Percentiles rank a stretch among this genome's conserved stretches.
phyloP scores from a whole-genome alignment of 2,797 vertebrate genomes.

The Pempheris klunzingeri region DNA sequence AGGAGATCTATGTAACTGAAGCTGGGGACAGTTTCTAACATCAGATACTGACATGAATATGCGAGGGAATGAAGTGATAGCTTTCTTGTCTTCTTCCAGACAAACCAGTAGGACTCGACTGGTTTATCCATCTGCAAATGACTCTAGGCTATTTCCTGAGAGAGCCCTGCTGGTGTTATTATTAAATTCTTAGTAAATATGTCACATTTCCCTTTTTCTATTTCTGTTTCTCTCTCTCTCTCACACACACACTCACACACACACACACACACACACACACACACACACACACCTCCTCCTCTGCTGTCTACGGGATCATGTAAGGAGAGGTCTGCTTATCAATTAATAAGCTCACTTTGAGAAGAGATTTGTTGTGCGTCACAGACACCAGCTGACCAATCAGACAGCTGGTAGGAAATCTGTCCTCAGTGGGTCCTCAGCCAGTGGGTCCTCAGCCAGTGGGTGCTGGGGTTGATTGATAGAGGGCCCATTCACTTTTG shows the following conservation, averaged over 20 bases:
- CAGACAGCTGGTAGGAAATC: conserved; percentile 43
- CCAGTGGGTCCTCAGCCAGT: conserved; percentile 18
- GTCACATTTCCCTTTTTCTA: conserved; percentile 9
- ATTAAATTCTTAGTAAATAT: not conserved
- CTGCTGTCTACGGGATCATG: conserved; percentile 25
- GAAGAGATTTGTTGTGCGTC: conserved; percentile 69
- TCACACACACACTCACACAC: not conserved
- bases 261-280: not conserved
- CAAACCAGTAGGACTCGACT: not conserved
- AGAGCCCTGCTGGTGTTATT: not conserved
- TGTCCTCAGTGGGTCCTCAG: conserved; percentile 13
- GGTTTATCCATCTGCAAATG: not conserved
- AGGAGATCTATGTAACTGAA: conserved; percentile 24
- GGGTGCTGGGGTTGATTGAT: conserved; percentile 20
- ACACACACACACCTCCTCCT: not conserved
- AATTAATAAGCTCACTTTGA: conserved; percentile 65
- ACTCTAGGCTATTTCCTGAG: not conserved
- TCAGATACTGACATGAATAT: conserved; percentile 35
- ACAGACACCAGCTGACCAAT: conserved; percentile 58
- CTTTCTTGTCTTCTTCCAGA: not conserved
- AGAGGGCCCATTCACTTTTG: conserved; percentile 16
- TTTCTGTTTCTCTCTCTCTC: conserved; percentile 6
- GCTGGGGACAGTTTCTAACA: conserved; percentile 30
- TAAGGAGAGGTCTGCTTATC: conserved; percentile 53
- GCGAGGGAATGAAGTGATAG: not conserved